Percentiles rank a stretch among this genome's conserved stretches.
Evolutionary conservation across 2,888 invertebrate species (phyloP).

Genomic region (Argyresthia albistria): DNA sequence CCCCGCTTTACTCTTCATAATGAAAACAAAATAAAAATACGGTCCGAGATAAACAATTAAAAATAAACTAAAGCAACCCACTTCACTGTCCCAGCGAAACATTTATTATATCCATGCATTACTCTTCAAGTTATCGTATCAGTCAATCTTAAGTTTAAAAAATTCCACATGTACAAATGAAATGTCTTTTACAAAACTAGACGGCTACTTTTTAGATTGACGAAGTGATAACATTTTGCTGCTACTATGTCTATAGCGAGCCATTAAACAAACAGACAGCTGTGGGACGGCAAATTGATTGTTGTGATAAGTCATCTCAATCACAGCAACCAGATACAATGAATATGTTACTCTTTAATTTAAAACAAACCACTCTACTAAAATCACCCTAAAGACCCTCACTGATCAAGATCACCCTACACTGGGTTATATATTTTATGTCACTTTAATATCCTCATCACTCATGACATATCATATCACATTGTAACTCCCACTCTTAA

Average conservation of each 20-base stretch:
- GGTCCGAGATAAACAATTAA: too few relatives aligned
- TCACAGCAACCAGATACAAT: constrained; percentile 14
- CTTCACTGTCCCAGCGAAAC: constrained; percentile 17
- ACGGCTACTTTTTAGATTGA: constrained; percentile 38
- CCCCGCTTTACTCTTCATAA: too few relatives aligned
- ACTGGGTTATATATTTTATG: too few relatives aligned
- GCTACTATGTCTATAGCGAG: constrained; percentile 40
- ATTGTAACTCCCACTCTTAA: background rate
- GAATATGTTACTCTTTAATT: too few relatives aligned
- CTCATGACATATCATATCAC: background rate
- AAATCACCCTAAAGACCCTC: too few relatives aligned
- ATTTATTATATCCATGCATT: constrained; percentile 27
- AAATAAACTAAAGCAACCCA: too few relatives aligned
- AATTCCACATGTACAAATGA: constrained; percentile 24
- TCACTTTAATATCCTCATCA: too few relatives aligned
- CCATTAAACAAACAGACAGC: constrained; percentile 66
- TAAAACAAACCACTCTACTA: too few relatives aligned
- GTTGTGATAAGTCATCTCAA: constrained; percentile 55
- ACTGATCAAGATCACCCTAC: too few relatives aligned
- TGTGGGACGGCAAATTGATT: constrained; percentile 53
- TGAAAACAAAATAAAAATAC: too few relatives aligned
- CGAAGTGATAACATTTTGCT: constrained; percentile 61
- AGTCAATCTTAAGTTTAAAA: constrained; percentile 27
- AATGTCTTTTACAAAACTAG: constrained; percentile 29
- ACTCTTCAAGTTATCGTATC: constrained; percentile 25